Evolutionary conservation across 2,888 invertebrate species (phyloP).

Genomic region (Amaurobius ferox): DNA sequence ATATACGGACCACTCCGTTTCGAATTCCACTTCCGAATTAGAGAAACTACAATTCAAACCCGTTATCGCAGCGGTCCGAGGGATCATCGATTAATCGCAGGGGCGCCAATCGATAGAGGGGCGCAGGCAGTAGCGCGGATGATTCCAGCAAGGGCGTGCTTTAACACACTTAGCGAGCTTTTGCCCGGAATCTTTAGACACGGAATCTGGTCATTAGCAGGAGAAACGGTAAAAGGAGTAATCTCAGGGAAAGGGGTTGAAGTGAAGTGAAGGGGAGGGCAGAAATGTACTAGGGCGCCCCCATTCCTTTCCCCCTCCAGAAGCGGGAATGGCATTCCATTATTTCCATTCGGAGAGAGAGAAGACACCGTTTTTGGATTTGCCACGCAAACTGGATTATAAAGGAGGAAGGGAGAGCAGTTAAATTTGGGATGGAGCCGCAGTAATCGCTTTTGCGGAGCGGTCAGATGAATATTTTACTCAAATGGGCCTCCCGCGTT

Average conservation of each 20-base stretch:
- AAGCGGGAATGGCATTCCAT: slow-evolving; percentile 50
- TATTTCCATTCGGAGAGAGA: slow-evolving; percentile 41
- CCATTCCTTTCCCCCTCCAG: neutral
- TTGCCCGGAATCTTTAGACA: slow-evolving; percentile 53
- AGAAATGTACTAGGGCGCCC: neutral
- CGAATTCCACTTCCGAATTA: slow-evolving; percentile 12
- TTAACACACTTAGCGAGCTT: slow-evolving; percentile 68
- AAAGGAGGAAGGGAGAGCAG: slow-evolving; percentile 27
- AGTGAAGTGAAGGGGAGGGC: slow-evolving; percentile 24
- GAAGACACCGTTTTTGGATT: slow-evolving; percentile 70
- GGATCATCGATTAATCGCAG: slow-evolving; percentile 64
- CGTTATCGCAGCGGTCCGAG: slow-evolving; percentile 9
- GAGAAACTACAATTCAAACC: slow-evolving; percentile 15
- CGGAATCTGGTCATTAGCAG: slow-evolving; percentile 68
- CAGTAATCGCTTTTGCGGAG: slow-evolving; percentile 64
- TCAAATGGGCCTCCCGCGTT: slow-evolving; percentile 50
- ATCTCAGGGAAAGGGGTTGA: slow-evolving; percentile 54
- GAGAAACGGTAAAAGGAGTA: slow-evolving; percentile 68
- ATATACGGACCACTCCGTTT: neutral
- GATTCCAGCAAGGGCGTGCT: slow-evolving; percentile 42
- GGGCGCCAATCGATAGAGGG: slow-evolving; percentile 28
- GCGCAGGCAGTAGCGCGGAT: slow-evolving; percentile 47
- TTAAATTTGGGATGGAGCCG: slow-evolving; percentile 33
- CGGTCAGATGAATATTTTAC: slow-evolving; percentile 71
- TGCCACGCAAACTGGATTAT: slow-evolving; percentile 71